Base-by-base conservation (phyloP, 2,888 invertebrate species). In the Taenaris catops region DNA sequence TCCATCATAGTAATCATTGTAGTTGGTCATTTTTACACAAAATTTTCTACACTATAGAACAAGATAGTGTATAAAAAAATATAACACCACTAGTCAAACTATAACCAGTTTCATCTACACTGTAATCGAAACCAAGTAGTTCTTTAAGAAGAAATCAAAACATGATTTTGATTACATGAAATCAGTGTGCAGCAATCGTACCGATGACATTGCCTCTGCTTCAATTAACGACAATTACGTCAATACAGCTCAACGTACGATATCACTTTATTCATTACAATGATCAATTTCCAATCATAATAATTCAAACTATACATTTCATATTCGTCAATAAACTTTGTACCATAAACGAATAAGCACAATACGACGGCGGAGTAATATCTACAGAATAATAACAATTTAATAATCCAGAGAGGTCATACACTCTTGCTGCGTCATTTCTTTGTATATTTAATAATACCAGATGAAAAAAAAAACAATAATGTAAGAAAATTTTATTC, bases 1-100 rank as follows among this genome's bases (percentile, higher is more conserved):
- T 39, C 94, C 94, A 65, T 91, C 91, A 64, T 94, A 94, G 53
- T 88, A 87, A 57, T 83, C 80, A 44, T 79, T 58, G 48, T 76
- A 81, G 25, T 57, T 49, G 37, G 65, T 55, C 69, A 70, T 72
- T 47, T 25, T 56, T 28, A 32, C 17, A 23, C 24, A 46, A 29
- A 43, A 31, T 39, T 29, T 33, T 19, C 8, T 10, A 27, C 5
- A 10, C 18, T n/a, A n/a, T n/a, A n/a, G 9, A 14, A 24, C 7
- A 23, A 16, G 21, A 37, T 20, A 12, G 12, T 8, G 3, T 8
- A 25, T 25, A 16, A 37, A n/a, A n/a, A 31, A 18, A 18, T 24
- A 21, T 14, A 5, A 21, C 10, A 16, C 20, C 10, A 27, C 6
- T 8, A 19, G 10, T 20, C 7, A 10, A 18, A 25, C n/a, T n/a